A percentile compares a stretch with the other conserved stretches of the same genome.
Conservation (phyloP, 2,113 vertebrate species). For the Tenebrosternarchus preto region DNA sequence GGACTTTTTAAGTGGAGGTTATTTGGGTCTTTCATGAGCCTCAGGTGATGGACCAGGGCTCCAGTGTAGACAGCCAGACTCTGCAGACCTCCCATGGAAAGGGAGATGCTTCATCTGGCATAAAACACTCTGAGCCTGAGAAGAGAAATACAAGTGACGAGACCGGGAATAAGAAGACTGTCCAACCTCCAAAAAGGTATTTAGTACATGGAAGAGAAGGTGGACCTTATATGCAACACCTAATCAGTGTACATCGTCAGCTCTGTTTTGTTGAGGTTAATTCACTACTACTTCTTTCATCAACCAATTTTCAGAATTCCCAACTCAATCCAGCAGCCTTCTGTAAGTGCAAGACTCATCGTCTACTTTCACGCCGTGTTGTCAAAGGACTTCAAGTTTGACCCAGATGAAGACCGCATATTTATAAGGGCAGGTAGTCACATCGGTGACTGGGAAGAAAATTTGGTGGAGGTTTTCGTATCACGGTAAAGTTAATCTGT, state of each 20-base stretch:
- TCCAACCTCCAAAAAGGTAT: constrained; percentile 55
- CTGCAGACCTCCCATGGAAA: constrained; percentile 40
- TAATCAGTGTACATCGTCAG: no score
- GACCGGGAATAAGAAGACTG: background rate
- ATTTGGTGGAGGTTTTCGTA: constrained; percentile 55
- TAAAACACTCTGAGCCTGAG: background rate
- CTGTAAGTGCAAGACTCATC: constrained; percentile 58
- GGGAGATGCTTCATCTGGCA: background rate
- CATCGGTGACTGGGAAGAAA: constrained; percentile 55
- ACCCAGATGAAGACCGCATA: constrained; percentile 58
- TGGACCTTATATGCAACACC: background rate
- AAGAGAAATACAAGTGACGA: background rate
- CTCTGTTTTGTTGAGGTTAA: background rate
- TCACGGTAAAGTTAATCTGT: constrained; percentile 57
- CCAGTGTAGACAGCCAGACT: constrained; percentile 55
- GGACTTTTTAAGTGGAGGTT: background rate
- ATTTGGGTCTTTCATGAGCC: background rate
- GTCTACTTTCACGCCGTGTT: constrained; percentile 89
- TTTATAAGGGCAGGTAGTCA: constrained; percentile 64
- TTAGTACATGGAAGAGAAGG: background rate
- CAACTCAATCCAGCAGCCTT: constrained; percentile 51
- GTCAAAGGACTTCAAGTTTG: constrained; percentile 81
- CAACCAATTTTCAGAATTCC: constrained; percentile 45
- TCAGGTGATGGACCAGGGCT: constrained; percentile 46
- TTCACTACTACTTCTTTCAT: constrained; percentile 12